Percentiles rank a stretch among this genome's conserved stretches.
Evolutionary conservation across 2,113 vertebrate species (phyloP).

Genomic region (Sterrhoptilus dennistouni): DNA sequence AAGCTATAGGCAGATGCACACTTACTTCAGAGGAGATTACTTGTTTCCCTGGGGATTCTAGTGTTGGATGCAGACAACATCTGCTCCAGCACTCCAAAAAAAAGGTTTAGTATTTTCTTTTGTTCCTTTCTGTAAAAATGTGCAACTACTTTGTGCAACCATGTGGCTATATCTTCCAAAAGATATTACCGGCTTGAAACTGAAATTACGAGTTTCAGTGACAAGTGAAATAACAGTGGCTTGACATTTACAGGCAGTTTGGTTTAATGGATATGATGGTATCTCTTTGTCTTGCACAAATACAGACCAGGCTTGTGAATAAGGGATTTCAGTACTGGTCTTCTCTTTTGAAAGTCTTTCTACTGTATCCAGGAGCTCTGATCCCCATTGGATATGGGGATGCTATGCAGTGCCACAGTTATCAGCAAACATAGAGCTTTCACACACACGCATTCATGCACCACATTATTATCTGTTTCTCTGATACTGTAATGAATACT

Average conservation of each 20-base stretch:
- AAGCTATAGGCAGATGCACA: conserved; percentile 79
- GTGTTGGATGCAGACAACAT: conserved; percentile 73
- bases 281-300: background rate
- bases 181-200: background rate
- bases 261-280: background rate
- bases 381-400: background rate
- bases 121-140: background rate
- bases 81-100: conserved; percentile 71
- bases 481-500: background rate
- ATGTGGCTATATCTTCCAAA: background rate
- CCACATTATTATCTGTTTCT: background rate
- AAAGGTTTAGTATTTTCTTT: conserved; percentile 62
- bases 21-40: conserved; percentile 57
- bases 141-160: background rate
- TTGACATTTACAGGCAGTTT: background rate
- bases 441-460: background rate
- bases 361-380: background rate
- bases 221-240: background rate
- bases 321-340: background rate
- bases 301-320: background rate
- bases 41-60: conserved; percentile 68
- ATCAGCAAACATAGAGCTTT: background rate
- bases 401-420: background rate
- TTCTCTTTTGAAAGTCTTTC: background rate
- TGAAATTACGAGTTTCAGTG: background rate